phyloP scores from a whole-genome alignment of 2,888 invertebrate species.

The Elegia similella region DNA sequence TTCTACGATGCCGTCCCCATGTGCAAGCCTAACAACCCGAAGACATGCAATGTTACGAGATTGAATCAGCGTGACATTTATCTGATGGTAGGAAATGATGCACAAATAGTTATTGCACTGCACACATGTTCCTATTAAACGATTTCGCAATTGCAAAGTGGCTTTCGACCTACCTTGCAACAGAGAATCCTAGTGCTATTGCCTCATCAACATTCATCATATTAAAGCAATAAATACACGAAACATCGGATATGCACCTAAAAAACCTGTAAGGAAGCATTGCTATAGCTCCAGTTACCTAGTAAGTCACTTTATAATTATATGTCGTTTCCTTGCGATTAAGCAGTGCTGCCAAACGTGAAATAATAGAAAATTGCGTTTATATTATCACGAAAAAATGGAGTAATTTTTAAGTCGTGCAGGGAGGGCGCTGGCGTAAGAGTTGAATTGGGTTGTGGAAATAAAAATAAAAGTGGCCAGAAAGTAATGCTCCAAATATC shows the following conservation, averaged over 20 bases:
- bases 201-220: not conserved
- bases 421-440: not conserved
- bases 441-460: slow-evolving; percentile 1
- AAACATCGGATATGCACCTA: slow-evolving; percentile 17
- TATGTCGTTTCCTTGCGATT: slow-evolving; percentile 26
- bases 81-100: slow-evolving; percentile 25
- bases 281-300: slow-evolving; percentile 22
- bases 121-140: not conserved
- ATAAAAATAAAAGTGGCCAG: slow-evolving; percentile 8
- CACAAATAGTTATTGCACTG: slow-evolving; percentile 12
- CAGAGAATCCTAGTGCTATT: not conserved
- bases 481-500: slow-evolving; percentile 17
- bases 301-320: slow-evolving; percentile 23
- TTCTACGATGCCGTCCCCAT: slow-evolving; percentile 50
- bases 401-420: not conserved
- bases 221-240: not conserved
- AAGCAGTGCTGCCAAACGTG: slow-evolving; percentile 8
- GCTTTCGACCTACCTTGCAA: no score
- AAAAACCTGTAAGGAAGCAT: slow-evolving; percentile 21
- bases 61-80: slow-evolving; percentile 30
- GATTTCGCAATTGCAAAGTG: not conserved
- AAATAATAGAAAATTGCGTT: slow-evolving; percentile 12
- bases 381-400: not conserved
- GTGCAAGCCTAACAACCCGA: slow-evolving; percentile 42
- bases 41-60: slow-evolving; percentile 37